Base-by-base conservation (phyloP, 2,797 vertebrate species). In the Emys orbicularis region DNA sequence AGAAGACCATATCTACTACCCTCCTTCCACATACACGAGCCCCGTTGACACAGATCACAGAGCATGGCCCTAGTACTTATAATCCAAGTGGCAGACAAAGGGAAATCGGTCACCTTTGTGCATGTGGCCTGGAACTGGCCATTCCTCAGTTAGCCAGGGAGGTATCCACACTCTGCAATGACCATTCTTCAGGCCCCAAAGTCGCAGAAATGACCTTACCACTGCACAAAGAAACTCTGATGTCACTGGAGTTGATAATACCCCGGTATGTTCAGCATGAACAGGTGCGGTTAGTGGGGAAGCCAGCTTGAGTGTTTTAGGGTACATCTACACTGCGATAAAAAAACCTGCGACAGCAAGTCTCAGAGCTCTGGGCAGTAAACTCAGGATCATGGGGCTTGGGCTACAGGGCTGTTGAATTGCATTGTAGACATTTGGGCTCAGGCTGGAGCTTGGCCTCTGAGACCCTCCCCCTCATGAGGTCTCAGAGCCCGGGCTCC, bases 131-230 rank as follows among this genome's bases (percentile, higher is more conserved):
- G 81, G 19, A 16, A 37, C 76, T 54, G 65, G 61, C 72, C 91
- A 92, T 59, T 52, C 50, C 90, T 83, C 59, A 84, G 29, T 12
- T 23, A 68, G 68, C 61, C 53, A 76, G 61, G 41, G 72, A 61
- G 50, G 47, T 0, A 0, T 50, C 52, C 25, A 9, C 12, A 87
- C 6, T 57, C 53, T 77, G 21, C 85, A 4, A 0, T 25, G 79
- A 65, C 15, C 8, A 37, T 52, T 37, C 3, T 31, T 2, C 56
- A 23, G 47, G 15, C 41, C 29, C 59, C 6, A 8, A 76, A 89
- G 21, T 85, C 0, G 0, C 7, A 44, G 50, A 49, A 52, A 15
- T 68, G 13, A 9, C n/a, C 3, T 0, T 21, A 31, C 7, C 0
- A 3, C 47, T 41, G 25, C 41, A 52, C 27, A 54, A 31, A 53